phyloP scores from a whole-genome alignment of 1,140 invertebrate genomes.

The Formica selysi region DNA sequence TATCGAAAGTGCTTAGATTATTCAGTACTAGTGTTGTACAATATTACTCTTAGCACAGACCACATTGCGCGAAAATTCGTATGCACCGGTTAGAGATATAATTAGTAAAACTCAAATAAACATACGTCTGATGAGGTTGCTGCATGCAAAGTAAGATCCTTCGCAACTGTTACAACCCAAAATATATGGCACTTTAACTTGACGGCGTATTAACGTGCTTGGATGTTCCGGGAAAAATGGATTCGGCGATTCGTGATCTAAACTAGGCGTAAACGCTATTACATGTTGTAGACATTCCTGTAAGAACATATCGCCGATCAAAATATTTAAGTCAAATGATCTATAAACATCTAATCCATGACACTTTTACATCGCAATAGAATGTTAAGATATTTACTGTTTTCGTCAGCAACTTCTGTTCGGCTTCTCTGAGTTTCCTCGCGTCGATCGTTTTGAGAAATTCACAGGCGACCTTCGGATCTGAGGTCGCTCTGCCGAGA shows the following conservation, averaged over 20 bases:
- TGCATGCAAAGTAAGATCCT: slow-evolving; percentile 84
- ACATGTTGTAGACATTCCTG: slow-evolving; percentile 68
- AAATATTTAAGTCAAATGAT: not conserved
- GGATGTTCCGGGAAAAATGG: slow-evolving; percentile 84
- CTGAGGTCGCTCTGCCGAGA: slow-evolving; percentile 83
- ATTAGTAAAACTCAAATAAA: slow-evolving; percentile 1
- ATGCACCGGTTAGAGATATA: not conserved
- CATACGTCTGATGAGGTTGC: slow-evolving; percentile 66
- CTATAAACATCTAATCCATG: not conserved
- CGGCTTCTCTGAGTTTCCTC: slow-evolving; percentile 48
- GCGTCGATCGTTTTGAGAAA: slow-evolving; percentile 84
- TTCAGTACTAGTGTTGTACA: too few relatives aligned
- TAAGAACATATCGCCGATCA: not conserved
- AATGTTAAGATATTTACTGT: slow-evolving; percentile 12
- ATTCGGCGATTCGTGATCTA: slow-evolving; percentile 78
- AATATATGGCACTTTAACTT: slow-evolving; percentile 88
- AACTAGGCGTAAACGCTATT: slow-evolving; percentile 74
- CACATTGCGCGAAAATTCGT: not conserved
- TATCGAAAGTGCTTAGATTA: not conserved
- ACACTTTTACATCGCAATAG: not conserved
- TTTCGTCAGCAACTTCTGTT: not conserved
- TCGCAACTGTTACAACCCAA: slow-evolving; percentile 88
- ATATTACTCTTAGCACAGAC: not conserved
- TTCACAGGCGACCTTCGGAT: slow-evolving; percentile 82
- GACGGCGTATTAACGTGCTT: slow-evolving; percentile 78